Evolutionary conservation across 1,140 invertebrate genomes (phyloP), one percentile per base, ranked within the genome.

Genomic region (Zaprionus nigranus): DNA sequence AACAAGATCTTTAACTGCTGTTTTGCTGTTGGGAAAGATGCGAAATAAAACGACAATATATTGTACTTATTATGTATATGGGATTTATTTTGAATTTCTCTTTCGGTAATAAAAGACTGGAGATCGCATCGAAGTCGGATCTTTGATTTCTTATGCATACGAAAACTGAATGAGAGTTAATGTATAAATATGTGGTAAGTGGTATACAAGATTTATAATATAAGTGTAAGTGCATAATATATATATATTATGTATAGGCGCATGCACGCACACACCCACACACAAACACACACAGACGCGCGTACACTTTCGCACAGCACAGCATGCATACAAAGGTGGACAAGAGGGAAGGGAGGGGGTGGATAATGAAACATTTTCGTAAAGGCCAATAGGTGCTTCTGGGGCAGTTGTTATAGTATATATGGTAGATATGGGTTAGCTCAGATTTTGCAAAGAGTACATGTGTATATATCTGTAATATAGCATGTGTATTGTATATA

Each of bases 171-270:
- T 46, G 67, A 74, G 67, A 74, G 36, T 56, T 62, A 56, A 56
- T 80, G 66, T 58, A 84, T 84, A 83, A 84, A 84, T 83, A 84
- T 66, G 9, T 61, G 15, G 38, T 60, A 74, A 56, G 40, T 75
- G 58, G 66, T 75, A 69, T 75, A 75, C 59, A 65, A 38, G 56
- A 56, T 54, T 69, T 59, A 49, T 69, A 15, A 60, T 70, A 53
- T 61, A 53, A 12, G 28, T 40, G 34, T 63, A 81, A 54, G 66
- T 77, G 79, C 67, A 80, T 75, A 66, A 66, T 67, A 62, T 30
- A 66, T 67, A 62, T 30, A 30, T 56, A 57, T 28, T 62, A 46
- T 22, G 61, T 38, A 43, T 53, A 79, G 24, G 9, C 43, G 22
- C 59, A 77, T 60, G 38, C 64, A 20, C 59, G 36, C 59, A 43